phyloP scores from a whole-genome alignment of 2,113 vertebrate species.

The Fregata magnificens region DNA sequence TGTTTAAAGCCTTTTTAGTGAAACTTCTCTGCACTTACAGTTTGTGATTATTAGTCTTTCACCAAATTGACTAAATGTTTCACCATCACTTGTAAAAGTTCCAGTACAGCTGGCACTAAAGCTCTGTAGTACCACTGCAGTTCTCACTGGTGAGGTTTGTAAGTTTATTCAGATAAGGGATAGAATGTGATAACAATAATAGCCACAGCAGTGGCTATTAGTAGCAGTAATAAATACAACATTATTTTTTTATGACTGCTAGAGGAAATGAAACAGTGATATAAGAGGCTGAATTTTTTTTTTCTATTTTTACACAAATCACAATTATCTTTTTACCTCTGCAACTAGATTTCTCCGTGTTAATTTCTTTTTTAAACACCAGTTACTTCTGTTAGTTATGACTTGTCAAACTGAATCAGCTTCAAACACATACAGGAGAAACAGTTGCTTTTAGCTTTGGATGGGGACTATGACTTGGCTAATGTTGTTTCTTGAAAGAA shows the following conservation, averaged over 20 bases:
- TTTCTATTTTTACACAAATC: neutral
- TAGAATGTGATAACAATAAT: neutral
- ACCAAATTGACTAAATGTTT: neutral
- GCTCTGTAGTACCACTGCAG: neutral
- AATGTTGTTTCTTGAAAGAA: neutral
- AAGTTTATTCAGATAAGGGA: neutral
- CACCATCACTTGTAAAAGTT: neutral
- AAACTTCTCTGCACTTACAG: neutral
- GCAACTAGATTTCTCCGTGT: neutral
- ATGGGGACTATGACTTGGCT: neutral
- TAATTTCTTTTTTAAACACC: neutral
- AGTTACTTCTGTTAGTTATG: neutral
- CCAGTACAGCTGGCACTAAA: neutral
- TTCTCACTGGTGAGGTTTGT: neutral
- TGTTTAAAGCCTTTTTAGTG: neutral
- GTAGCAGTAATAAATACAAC: neutral
- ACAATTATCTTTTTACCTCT: neutral
- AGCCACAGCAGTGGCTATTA: neutral
- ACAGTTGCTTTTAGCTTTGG: neutral
- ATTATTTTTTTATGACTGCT: neutral
- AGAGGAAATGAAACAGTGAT: neutral
- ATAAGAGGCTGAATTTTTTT: neutral
- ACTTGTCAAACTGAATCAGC: neutral
- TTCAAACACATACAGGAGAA: neutral
- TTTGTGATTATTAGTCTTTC: neutral